These are phyloP conservation scores for Capreolus pygargus DNA, from an alignment of 2,113 vertebrate genomes.

Conservation along the genomic window DNA sequence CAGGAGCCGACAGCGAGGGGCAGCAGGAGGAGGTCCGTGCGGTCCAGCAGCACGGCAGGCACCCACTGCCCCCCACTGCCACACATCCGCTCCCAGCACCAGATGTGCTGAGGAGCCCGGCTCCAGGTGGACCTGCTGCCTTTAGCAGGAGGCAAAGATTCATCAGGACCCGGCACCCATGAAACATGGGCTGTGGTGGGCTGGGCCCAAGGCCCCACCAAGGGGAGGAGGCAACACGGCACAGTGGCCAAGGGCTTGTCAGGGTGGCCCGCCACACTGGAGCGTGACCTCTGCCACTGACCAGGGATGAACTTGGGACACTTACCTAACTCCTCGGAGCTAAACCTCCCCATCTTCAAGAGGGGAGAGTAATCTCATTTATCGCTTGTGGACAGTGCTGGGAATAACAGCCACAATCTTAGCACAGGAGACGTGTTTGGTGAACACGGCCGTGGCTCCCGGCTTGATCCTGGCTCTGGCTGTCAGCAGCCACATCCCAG, in stretches of 20 bases:
- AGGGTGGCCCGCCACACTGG: accelerated
- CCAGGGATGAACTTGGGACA: accelerated
- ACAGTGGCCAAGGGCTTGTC: accelerated
- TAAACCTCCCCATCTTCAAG: not conserved
- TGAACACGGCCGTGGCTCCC: accelerated
- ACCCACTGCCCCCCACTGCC: not conserved
- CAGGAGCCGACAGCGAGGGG: conserved; percentile 28
- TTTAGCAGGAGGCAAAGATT: not conserved
- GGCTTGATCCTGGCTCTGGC: not conserved
- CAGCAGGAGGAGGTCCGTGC: not conserved
- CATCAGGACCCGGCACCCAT: not conserved
- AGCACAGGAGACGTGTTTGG: accelerated
- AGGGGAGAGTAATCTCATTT: accelerated
- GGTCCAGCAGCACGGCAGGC: not conserved
- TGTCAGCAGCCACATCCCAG: not conserved
- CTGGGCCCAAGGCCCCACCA: not conserved
- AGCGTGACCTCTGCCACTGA: not conserved
- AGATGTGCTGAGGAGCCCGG: not conserved
- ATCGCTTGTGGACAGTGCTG: accelerated
- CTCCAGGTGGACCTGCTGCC: conserved; percentile 59
- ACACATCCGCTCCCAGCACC: conserved; percentile 65
- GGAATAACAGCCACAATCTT: not conserved
- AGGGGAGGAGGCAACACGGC: accelerated
- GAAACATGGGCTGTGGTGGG: not conserved
- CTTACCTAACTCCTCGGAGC: not conserved